A percentile compares a stretch with the other conserved stretches of the same genome.
Evolutionary conservation across 1,140 invertebrate species (phyloP).

Genomic region (Diprion similis): DNA sequence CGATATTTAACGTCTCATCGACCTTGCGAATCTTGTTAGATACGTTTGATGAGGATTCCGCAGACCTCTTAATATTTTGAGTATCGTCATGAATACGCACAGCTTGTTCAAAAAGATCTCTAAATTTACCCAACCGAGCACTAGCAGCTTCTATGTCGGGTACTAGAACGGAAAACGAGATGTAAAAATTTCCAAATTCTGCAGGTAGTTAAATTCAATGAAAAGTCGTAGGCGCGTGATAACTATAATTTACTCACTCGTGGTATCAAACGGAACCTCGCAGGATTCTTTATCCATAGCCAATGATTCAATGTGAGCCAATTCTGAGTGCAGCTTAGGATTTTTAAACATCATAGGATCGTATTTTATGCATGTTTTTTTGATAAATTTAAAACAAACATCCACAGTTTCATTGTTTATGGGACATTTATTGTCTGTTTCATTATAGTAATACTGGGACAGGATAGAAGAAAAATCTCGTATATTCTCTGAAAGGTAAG

Average conservation of each 20-base stretch:
- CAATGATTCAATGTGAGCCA: slow-evolving; percentile 32
- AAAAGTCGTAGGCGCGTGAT: not conserved
- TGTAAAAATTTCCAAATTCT: not conserved
- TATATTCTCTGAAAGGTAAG: slow-evolving; percentile 24
- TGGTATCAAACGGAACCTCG: not conserved
- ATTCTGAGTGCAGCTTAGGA: slow-evolving; percentile 31
- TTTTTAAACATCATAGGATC: slow-evolving; percentile 26
- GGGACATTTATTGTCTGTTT: slow-evolving; percentile 7
- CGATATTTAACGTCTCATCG: not conserved
- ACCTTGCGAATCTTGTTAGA: not conserved
- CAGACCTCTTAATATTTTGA: not conserved
- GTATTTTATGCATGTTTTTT: slow-evolving; percentile 28
- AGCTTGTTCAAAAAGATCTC: not conserved
- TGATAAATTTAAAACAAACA: slow-evolving; percentile 27
- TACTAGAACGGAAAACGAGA: not conserved
- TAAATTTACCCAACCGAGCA: not conserved
- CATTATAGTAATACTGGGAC: not conserved
- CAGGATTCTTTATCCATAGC: slow-evolving; percentile 31
- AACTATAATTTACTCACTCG: not conserved
- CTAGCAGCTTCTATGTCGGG: not conserved
- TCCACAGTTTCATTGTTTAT: slow-evolving; percentile 12
- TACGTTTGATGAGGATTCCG: not conserved
- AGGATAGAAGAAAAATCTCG: slow-evolving; percentile 14
- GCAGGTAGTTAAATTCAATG: not conserved
- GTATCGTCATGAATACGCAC: not conserved